A percentile compares a stretch with the other conserved stretches of the same genome.
Conservation (phyloP, 2,888 invertebrate genomes). For the Lamellibrachia columna region DNA sequence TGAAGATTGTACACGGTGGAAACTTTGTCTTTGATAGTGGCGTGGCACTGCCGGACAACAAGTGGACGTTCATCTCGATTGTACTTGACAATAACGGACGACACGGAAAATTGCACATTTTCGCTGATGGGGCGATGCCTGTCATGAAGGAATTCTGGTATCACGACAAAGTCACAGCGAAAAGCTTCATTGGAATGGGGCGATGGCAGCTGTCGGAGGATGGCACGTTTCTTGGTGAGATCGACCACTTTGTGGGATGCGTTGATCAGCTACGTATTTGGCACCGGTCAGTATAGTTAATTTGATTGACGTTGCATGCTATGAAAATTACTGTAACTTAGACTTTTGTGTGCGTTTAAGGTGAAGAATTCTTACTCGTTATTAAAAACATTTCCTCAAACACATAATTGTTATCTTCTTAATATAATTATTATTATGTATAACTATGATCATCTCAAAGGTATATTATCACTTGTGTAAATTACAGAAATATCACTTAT, state of each 20-base stretch:
- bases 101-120: background rate
- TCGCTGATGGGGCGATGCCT: background rate
- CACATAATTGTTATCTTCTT: background rate
- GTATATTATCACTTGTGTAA: too few species aligned
- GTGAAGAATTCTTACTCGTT: background rate
- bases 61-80: slow-evolving; percentile 40
- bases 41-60: slow-evolving; percentile 32
- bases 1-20: slow-evolving; percentile 27
- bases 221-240: background rate
- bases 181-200: slow-evolving; percentile 36
- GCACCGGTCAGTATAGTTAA: slow-evolving; percentile 24
- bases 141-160: slow-evolving; percentile 9
- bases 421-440: background rate
- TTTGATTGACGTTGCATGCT: background rate
- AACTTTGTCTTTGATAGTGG: slow-evolving; percentile 27
- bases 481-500: background rate
- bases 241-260: slow-evolving; percentile 38
- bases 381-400: background rate
- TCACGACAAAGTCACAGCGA: background rate
- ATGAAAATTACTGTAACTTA: background rate
- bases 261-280: slow-evolving; percentile 45
- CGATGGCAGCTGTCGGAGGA: slow-evolving; percentile 40
- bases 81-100: slow-evolving; percentile 23
- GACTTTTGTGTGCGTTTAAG: background rate
- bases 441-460: too few species aligned